phyloP scores from a whole-genome alignment of 2,113 vertebrate species.

The Noturus placidus region DNA sequence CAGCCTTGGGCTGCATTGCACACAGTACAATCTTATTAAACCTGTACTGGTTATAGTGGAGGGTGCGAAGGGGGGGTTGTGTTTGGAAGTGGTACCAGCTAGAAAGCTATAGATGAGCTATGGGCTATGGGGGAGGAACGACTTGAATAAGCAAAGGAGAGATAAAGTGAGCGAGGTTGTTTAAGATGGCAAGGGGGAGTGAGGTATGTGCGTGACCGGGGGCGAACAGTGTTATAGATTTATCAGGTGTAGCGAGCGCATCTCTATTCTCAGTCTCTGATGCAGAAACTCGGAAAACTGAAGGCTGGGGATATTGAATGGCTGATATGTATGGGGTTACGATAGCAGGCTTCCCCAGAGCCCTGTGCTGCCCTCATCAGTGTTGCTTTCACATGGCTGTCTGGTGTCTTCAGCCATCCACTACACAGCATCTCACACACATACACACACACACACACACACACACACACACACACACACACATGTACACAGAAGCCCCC shows the following conservation, averaged over 20 bases:
- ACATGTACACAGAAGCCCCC: slow-evolving; percentile 1
- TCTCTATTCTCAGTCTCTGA: slow-evolving; percentile 30
- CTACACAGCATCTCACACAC: not conserved
- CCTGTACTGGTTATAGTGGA: not conserved
- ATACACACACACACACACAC: slow-evolving; percentile 1
- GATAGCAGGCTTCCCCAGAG: slow-evolving; percentile 18
- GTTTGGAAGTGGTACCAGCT: not conserved
- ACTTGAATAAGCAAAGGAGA: slow-evolving; percentile 1
- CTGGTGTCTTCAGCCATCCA: slow-evolving; percentile 15
- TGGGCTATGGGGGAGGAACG: not conserved
- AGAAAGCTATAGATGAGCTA: slow-evolving; percentile 5
- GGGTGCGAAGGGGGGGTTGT: not conserved
- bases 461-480: slow-evolving; percentile 2
- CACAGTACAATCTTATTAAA: slow-evolving; percentile 34
- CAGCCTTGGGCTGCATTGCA: slow-evolving; percentile 31
- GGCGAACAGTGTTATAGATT: slow-evolving; percentile 36
- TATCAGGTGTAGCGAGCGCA: slow-evolving; percentile 28
- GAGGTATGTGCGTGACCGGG: slow-evolving; percentile 14
- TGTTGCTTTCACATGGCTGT: slow-evolving; percentile 28
- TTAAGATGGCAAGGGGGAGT: slow-evolving; percentile 4
- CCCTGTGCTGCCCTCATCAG: slow-evolving; percentile 22
- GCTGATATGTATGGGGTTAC: not conserved
- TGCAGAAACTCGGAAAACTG: slow-evolving; percentile 21
- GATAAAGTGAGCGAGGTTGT: slow-evolving; percentile 31
- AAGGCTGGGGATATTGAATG: slow-evolving; percentile 6